phyloP scores from a whole-genome alignment of 2,888 invertebrate genomes.

The Ennomos erosarius region DNA sequence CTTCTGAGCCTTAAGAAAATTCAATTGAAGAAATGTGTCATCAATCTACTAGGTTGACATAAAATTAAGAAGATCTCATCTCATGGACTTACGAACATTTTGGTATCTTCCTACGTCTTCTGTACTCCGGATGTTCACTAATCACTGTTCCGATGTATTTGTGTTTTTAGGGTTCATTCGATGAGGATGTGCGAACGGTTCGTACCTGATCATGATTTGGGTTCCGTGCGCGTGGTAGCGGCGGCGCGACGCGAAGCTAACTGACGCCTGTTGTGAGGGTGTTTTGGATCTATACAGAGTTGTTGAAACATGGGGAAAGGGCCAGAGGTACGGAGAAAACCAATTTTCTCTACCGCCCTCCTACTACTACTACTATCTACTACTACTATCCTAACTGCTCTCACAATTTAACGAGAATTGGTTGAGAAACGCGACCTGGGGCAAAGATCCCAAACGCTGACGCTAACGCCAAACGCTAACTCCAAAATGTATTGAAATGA shows the following conservation, averaged over 20 bases:
- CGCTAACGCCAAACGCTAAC: too few relatives aligned
- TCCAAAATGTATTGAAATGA: too few relatives aligned
- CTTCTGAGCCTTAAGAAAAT: not conserved
- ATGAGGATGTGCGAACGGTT: constrained; percentile 22
- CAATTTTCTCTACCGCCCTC: too few relatives aligned
- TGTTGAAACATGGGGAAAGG: constrained; percentile 38
- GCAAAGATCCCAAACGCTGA: too few relatives aligned
- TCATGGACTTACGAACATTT: constrained; percentile 18
- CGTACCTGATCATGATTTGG: constrained; percentile 64
- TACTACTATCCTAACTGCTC: too few relatives aligned
- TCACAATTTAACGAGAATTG: too few relatives aligned
- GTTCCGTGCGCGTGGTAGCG: constrained; percentile 49
- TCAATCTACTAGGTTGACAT: constrained; percentile 9
- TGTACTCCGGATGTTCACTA: constrained; percentile 15
- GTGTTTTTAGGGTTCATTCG: constrained; percentile 9
- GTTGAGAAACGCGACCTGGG: too few relatives aligned
- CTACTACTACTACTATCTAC: too few relatives aligned
- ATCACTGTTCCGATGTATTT: constrained; percentile 6
- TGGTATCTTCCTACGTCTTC: constrained; percentile 2
- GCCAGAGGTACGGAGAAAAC: too few relatives aligned
- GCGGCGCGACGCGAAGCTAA: constrained; percentile 52
- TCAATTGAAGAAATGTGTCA: constrained; percentile 4
- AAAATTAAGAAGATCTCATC: constrained; percentile 6
- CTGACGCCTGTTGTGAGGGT: constrained; percentile 67
- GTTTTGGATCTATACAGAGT: constrained; percentile 54